A percentile compares a stretch with the other conserved stretches of the same genome.
phyloP scores from a whole-genome alignment of 2,113 vertebrate species.

The Pseudorasbora parva region DNA sequence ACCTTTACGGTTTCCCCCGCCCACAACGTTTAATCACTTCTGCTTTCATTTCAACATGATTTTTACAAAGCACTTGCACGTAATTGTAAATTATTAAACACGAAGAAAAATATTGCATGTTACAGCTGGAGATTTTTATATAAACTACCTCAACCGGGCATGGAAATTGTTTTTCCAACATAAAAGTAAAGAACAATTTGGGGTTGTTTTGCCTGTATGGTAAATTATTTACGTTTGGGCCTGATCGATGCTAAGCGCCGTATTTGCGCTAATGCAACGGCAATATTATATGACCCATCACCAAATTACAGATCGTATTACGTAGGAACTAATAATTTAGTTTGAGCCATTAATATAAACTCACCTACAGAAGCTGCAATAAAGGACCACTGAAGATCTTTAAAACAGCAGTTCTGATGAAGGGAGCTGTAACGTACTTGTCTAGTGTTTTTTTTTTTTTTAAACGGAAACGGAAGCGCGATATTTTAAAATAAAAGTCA shows the following conservation, averaged over 20 bases:
- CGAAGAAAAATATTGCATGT: background rate
- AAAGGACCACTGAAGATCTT: background rate
- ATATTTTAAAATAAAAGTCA: background rate
- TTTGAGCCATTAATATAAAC: background rate
- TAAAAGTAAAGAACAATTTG: background rate
- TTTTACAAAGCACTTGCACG: too few species aligned
- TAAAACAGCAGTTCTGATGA: background rate
- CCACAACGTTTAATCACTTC: background rate
- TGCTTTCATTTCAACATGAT: background rate
- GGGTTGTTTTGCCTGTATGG: background rate
- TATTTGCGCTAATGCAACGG: background rate
- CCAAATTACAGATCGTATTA: background rate
- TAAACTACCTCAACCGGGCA: background rate
- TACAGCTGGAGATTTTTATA: background rate
- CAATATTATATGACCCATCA: background rate
- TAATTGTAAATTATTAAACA: background rate
- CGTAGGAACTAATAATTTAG: background rate
- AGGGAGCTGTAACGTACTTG: too few species aligned
- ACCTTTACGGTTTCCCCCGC: background rate
- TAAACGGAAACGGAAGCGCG: background rate
- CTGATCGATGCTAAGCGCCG: background rate
- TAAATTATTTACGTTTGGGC: background rate
- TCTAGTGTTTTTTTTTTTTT: background rate
- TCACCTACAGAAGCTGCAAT: background rate
- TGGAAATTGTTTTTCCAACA: background rate